These are phyloP conservation scores for Fopius arisanus DNA, from an alignment of 1,140 invertebrate species.

Conservation along the genomic window DNA sequence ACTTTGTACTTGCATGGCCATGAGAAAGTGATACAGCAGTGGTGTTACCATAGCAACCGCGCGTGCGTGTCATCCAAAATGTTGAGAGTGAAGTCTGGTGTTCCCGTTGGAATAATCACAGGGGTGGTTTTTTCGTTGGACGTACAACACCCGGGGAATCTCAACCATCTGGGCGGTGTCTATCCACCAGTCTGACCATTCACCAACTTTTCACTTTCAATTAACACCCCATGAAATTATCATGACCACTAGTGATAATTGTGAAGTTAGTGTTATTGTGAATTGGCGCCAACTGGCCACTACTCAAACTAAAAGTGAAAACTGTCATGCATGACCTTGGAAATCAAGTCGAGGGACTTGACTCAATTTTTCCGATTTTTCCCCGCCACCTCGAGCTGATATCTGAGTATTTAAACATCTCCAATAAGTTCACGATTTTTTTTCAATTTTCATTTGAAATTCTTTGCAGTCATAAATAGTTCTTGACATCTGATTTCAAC, in stretches of 20 bases:
- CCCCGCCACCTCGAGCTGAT: neutral
- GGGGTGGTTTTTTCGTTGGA: slow-evolving; percentile 49
- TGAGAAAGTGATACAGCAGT: slow-evolving; percentile 1
- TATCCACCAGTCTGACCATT: slow-evolving; percentile 31
- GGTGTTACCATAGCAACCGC: slow-evolving; percentile 19
- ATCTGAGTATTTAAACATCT: too few relatives aligned
- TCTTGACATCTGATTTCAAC: too few relatives aligned
- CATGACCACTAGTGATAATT: too few relatives aligned
- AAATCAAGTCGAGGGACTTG: neutral
- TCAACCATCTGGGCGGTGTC: slow-evolving; percentile 60
- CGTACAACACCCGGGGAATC: slow-evolving; percentile 53
- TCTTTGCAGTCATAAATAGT: too few relatives aligned
- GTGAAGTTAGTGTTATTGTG: too few relatives aligned
- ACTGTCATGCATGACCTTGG: neutral
- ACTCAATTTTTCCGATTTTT: neutral
- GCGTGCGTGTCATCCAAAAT: slow-evolving; percentile 39
- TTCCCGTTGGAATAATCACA: slow-evolving; percentile 36
- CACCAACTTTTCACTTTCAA: too few relatives aligned
- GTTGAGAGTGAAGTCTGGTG: neutral
- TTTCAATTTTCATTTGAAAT: too few relatives aligned
- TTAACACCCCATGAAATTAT: too few relatives aligned
- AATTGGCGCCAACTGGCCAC: neutral
- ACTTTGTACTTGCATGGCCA: neutral
- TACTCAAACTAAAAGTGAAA: neutral
- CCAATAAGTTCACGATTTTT: too few relatives aligned